Percentiles rank a stretch among this genome's conserved stretches.
These are phyloP conservation scores for Eriosoma lanigerum DNA, from an alignment of 1,140 invertebrate species.

Conservation along the genomic window DNA sequence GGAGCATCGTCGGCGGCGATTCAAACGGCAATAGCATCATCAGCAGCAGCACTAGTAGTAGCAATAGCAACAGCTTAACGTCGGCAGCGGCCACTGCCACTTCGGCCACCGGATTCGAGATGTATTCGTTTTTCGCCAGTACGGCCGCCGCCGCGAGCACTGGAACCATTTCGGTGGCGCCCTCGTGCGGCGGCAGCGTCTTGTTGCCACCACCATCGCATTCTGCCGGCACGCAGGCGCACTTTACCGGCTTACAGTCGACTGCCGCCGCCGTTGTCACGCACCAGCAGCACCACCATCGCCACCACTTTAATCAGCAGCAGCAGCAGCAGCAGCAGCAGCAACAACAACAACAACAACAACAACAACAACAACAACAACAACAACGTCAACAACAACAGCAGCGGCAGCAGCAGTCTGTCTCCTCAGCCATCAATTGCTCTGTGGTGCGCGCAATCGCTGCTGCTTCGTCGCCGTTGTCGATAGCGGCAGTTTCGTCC, in stretches of 20 bases:
- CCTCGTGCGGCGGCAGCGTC: conserved; percentile 41
- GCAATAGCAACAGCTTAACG: conserved; percentile 12
- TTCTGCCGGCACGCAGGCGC: conserved; percentile 35
- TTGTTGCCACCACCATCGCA: background rate
- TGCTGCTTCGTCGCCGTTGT: conserved; percentile 26
- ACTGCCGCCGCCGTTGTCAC: conserved; percentile 21
- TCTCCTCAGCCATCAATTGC: conserved; percentile 47
- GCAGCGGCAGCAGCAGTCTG: conserved; percentile 41
- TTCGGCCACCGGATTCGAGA: conserved; percentile 42
- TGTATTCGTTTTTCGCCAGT: conserved; percentile 46
- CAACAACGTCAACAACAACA: conserved; percentile 42
- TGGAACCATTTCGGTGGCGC: conserved; percentile 48
- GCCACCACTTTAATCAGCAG: conserved; percentile 2
- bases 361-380: conserved; percentile 17
- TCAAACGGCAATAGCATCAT: background rate
- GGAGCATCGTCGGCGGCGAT: background rate
- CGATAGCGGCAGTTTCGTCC: conserved; percentile 11
- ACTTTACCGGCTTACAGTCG: conserved; percentile 44
- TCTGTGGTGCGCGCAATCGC: conserved; percentile 38
- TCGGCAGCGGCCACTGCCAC: conserved; percentile 6
- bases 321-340: conserved; percentile 4
- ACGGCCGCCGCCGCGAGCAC: conserved; percentile 26
- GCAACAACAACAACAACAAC: background rate
- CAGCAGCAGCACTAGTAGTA: too few species aligned
- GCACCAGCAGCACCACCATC: conserved; percentile 42